These are phyloP conservation scores for Felis catus DNA, from an alignment of 2,113 vertebrate genomes.

Conservation along the genomic window F.catus_Fca126_mat1.0 CM031422.1:11425501-11426000, in stretches of 20 bases:
- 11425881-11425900: not conserved
- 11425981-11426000: not conserved
- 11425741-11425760: not conserved
- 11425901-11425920: not conserved
- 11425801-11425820: not conserved
- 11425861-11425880: not conserved
- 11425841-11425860: not conserved
- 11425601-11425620: accelerated
- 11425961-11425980: not conserved
- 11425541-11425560: too few species aligned
- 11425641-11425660: not conserved
- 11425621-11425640: not conserved
- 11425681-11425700: not conserved
- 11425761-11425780: not conserved
- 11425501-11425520: not conserved
- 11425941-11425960: not conserved
- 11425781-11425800: not conserved
- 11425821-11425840: not conserved
- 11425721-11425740: not conserved
- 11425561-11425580: accelerated
- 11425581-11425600: not conserved
- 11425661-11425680: not conserved
- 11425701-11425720: not conserved
- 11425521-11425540: not conserved
- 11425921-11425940: not conserved